Evolutionary conservation across 1,140 invertebrate genomes (phyloP), one percentile per base, ranked within the genome.

Genomic region (Microvelia longipes): DNA sequence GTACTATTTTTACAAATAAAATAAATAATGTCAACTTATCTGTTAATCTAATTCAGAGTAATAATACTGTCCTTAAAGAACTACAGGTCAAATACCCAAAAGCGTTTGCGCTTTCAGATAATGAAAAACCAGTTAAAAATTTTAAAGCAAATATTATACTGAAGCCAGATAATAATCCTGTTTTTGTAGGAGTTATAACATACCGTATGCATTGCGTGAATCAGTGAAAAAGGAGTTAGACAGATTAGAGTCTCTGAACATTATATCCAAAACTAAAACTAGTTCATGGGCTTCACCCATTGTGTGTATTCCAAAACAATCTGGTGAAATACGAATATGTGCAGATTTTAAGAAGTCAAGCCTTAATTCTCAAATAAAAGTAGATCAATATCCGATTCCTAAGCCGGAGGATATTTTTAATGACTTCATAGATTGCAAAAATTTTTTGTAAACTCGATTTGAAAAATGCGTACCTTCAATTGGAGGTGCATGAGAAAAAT

Each of bases 381-480:
- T 50, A 11, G 35, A 50, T 50, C 35, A 50, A 19, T 50, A 50
- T 50, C 28, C 2, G 14, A 14, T 11, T 66, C 1, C 61, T 27
- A 1, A 19, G 66, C 64, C 66, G n/a, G 69, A 70, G 27, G 65
- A 70, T 35, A 29, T 70, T 2, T 69, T 69, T 35, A 61, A 69
- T 25, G 14, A 69, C 26, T 35, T 69, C 27, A 25, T 61, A 1
- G 68, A 50, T 2, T 69, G 68, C 26, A 50, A 73, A 76, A 71
- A 68, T 68, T 29, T 81, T 78, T 70, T 75, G 75, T 28, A 77
- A 76, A 67, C 67, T 81, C 1, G 78, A 81, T 74, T 73, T 80
- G 15, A 73, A 70, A n/a, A 75, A 78, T 15, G 78, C 78, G 1
- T 81, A 79, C 73, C 75, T 77, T 64, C 80, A 81, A 70, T 71